Percentiles rank a stretch among this genome's conserved stretches.
phyloP scores from a whole-genome alignment of 1,140 invertebrate species.

The Trachymyrmex cornetzi region DNA sequence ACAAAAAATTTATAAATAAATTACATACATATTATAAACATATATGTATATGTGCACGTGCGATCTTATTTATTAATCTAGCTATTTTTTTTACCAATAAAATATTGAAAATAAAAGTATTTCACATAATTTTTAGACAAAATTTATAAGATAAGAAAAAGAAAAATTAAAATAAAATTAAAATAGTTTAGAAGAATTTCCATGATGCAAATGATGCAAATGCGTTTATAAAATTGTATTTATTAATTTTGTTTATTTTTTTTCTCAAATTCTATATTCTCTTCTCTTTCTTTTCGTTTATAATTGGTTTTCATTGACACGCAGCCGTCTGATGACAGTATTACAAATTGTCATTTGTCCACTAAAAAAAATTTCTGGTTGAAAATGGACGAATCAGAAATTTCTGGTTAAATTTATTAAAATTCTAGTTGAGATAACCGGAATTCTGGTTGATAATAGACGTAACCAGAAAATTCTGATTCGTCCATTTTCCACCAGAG shows the following conservation, averaged over 20 bases:
- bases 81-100: background rate
- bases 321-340: background rate
- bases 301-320: background rate
- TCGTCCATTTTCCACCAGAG: no score
- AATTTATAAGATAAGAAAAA: background rate
- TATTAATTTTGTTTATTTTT: background rate
- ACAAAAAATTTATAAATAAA: constrained; percentile 4
- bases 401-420: no score
- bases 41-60: background rate
- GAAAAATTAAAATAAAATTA: background rate
- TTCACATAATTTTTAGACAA: background rate
- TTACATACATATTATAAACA: background rate
- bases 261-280: background rate
- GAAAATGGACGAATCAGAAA: no score
- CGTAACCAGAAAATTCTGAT: no score
- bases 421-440: no score
- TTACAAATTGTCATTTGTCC: constrained; percentile 2
- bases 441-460: no score
- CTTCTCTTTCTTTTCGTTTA: background rate
- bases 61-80: background rate
- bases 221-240: background rate
- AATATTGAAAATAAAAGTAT: constrained; percentile 7
- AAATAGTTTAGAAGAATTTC: background rate
- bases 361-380: no score
- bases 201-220: background rate